A percentile compares a stretch with the other conserved stretches of the same genome.
These are phyloP conservation scores for Scelioninae gen. 1 DNA, from an alignment of 2,888 invertebrate species.

Conservation along the genomic window DNA sequence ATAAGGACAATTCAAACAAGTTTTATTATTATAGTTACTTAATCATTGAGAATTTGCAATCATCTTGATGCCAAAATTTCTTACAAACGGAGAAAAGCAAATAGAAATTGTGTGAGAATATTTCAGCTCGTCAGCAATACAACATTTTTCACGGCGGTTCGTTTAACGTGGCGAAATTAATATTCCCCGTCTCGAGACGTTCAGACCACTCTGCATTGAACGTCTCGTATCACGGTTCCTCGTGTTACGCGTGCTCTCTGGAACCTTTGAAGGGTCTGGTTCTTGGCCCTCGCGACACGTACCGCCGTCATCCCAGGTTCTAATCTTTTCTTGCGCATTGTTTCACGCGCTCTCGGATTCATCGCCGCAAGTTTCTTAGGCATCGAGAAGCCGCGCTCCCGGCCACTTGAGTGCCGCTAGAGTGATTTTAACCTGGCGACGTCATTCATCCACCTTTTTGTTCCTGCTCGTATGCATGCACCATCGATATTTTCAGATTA, in stretches of 20 bases:
- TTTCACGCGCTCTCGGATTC: constrained; percentile 68
- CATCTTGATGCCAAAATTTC: neutral
- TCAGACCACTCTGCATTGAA: constrained; percentile 45
- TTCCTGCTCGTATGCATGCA: constrained; percentile 37
- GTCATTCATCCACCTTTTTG: constrained; percentile 53
- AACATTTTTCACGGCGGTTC: constrained; percentile 38
- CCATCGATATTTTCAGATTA: constrained; percentile 28
- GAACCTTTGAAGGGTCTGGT: constrained; percentile 53
- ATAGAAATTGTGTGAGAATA: constrained; percentile 1
- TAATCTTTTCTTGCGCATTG: constrained; percentile 66
- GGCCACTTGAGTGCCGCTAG: constrained; percentile 64
- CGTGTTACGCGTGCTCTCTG: constrained; percentile 56
- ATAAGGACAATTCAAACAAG: no score
- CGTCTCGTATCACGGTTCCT: constrained; percentile 52
- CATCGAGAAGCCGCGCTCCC: constrained; percentile 64
- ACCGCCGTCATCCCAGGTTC: constrained; percentile 58
- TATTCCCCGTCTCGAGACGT: constrained; percentile 48
- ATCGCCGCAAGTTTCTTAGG: constrained; percentile 62
- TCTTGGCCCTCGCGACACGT: constrained; percentile 68
- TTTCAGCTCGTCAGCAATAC: constrained; percentile 40
- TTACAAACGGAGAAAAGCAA: neutral
- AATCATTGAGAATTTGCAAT: no score
- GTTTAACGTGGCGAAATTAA: constrained; percentile 57
- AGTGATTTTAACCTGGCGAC: constrained; percentile 66
- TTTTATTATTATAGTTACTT: no score